Percentiles rank a stretch among this genome's conserved stretches.
Conservation (phyloP, 2,797 vertebrate genomes). For the Ctenosaura bakeri region DNA sequence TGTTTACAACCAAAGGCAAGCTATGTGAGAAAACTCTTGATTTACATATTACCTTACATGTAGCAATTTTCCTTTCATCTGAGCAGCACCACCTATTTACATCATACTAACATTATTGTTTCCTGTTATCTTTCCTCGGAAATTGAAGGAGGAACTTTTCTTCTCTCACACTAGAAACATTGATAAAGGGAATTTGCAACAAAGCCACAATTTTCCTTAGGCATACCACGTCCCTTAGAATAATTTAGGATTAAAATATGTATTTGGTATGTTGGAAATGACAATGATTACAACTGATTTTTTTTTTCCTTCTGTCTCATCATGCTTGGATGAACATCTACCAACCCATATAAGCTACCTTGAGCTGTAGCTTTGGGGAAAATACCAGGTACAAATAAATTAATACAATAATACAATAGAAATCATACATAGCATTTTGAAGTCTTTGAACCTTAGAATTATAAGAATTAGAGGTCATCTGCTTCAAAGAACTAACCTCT, state of each 20-base stretch:
- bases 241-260: neutral
- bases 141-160: neutral
- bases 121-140: neutral
- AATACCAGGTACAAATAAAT: too few species aligned
- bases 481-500: neutral
- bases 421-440: neutral
- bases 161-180: neutral
- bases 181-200: neutral
- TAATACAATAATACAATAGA: too few species aligned
- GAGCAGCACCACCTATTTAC: neutral
- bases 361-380: too few species aligned
- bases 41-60: neutral
- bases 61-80: neutral
- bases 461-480: neutral
- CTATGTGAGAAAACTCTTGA: neutral
- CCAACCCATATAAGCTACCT: neutral
- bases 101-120: slow-evolving; percentile 5
- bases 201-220: neutral
- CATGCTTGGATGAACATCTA: neutral
- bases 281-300: neutral
- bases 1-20: neutral
- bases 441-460: neutral
- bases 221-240: neutral
- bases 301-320: neutral
- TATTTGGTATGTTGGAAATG: neutral